Evolutionary conservation across 2,113 vertebrate genomes (phyloP).

Genomic region (Macaca mulatta): DNA sequence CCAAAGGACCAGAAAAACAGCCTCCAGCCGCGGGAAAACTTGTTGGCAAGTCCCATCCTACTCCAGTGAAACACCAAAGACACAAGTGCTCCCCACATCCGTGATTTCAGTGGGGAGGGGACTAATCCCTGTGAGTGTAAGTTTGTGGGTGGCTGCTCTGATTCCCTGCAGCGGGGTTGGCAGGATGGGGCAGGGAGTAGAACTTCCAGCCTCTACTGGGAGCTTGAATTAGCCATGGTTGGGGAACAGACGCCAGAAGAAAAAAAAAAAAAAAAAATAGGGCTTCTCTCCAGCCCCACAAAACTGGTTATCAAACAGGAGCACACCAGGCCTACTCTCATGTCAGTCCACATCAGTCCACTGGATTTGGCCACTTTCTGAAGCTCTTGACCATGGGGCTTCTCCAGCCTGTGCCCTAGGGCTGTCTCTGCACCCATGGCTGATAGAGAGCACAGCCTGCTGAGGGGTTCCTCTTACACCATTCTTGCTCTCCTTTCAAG

Average conservation of each 20-base stretch:
- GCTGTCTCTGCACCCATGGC: background rate
- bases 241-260: background rate
- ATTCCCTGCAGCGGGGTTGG: background rate
- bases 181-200: too few species aligned
- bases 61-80: background rate
- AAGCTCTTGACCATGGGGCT: too few species aligned
- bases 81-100: background rate
- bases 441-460: background rate
- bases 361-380: background rate
- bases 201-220: background rate
- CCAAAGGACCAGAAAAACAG: background rate
- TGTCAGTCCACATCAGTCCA: background rate
- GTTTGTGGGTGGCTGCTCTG: background rate
- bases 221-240: background rate
- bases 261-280: background rate
- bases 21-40: rapidly evolving
- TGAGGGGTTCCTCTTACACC: background rate
- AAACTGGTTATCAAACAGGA: background rate
- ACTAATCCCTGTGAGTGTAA: background rate
- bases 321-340: background rate
- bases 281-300: background rate
- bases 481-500: background rate
- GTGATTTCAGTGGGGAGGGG: rapidly evolving
- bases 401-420: background rate
- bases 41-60: background rate